Percentiles rank a stretch among this genome's conserved stretches.
Evolutionary conservation across 2,888 invertebrate genomes (phyloP).

Genomic region (Clostera curtula): DNA sequence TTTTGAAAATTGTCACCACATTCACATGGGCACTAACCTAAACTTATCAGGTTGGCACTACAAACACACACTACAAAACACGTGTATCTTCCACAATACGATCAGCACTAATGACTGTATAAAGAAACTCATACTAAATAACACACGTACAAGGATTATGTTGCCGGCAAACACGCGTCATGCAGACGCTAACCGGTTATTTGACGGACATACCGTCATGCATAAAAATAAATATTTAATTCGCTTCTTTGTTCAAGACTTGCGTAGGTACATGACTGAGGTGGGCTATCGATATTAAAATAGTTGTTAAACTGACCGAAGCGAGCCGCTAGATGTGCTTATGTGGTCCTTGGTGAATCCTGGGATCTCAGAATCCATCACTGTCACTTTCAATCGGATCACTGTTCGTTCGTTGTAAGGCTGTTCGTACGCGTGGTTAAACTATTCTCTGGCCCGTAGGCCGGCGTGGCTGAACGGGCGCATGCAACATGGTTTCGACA

Average conservation of each 20-base stretch:
- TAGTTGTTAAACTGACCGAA: slow-evolving; percentile 23
- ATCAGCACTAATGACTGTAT: slow-evolving; percentile 11
- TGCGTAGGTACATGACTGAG: too few relatives aligned
- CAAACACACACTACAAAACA: slow-evolving; percentile 4
- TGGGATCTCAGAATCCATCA: slow-evolving; percentile 24
- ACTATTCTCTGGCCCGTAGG: slow-evolving; percentile 29
- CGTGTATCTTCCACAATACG: slow-evolving; percentile 9
- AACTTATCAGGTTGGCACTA: not conserved
- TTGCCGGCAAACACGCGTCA: slow-evolving; percentile 13
- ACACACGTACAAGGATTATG: slow-evolving; percentile 6
- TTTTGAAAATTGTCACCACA: too few relatives aligned
- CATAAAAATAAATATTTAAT: slow-evolving; percentile 5
- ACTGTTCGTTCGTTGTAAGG: slow-evolving; percentile 39
- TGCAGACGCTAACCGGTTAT: slow-evolving; percentile 17
- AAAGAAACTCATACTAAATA: slow-evolving; percentile 6
- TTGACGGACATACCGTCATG: slow-evolving; percentile 6
- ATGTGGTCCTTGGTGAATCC: too few relatives aligned
- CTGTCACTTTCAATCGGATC: slow-evolving; percentile 55
- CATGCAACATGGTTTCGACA: slow-evolving; percentile 64
- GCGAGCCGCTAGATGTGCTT: slow-evolving; percentile 9
- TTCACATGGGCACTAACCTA: not conserved
- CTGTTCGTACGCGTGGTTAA: slow-evolving; percentile 35
- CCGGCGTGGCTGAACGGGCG: slow-evolving; percentile 36
- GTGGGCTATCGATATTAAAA: not conserved
- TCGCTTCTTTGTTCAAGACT: slow-evolving; percentile 18